Evolutionary conservation across 2,888 invertebrate species (phyloP).

Genomic region (Chymomyza amoena): DNA sequence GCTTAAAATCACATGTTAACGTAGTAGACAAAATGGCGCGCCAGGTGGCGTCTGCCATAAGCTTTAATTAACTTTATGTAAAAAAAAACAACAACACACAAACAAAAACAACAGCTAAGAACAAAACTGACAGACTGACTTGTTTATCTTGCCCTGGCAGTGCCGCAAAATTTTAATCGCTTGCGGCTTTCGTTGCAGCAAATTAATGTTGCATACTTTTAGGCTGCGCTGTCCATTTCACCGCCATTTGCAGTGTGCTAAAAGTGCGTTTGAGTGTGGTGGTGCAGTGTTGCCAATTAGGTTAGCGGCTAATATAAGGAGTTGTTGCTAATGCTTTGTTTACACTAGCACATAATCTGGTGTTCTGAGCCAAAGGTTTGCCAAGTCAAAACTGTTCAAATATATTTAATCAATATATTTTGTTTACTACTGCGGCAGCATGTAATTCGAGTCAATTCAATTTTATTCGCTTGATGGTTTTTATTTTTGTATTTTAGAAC

Average conservation of each 20-base stretch:
- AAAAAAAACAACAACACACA: background rate
- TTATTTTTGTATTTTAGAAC: no score
- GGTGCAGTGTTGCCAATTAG: background rate
- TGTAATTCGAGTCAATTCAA: no score
- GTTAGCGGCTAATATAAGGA: background rate
- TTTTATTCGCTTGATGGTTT: no score
- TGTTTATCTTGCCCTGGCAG: background rate
- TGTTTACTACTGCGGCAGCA: no score
- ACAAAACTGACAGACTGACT: background rate
- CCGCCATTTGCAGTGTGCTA: background rate
- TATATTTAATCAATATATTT: no score
- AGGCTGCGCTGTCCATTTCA: background rate
- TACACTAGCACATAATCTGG: no score
- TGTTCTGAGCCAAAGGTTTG: no score
- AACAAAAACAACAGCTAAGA: background rate
- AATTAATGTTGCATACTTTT: conserved; percentile 1
- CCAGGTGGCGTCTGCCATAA: conserved; percentile 7
- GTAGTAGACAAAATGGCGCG: background rate
- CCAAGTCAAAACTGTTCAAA: no score
- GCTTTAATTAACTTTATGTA: conserved; percentile 18
- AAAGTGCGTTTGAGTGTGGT: background rate
- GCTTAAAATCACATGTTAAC: background rate
- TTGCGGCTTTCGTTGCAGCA: background rate
- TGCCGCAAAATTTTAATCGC: background rate
- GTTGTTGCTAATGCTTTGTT: no score